Conservation (phyloP, 2,797 vertebrate species). For the Alca torda region DNA sequence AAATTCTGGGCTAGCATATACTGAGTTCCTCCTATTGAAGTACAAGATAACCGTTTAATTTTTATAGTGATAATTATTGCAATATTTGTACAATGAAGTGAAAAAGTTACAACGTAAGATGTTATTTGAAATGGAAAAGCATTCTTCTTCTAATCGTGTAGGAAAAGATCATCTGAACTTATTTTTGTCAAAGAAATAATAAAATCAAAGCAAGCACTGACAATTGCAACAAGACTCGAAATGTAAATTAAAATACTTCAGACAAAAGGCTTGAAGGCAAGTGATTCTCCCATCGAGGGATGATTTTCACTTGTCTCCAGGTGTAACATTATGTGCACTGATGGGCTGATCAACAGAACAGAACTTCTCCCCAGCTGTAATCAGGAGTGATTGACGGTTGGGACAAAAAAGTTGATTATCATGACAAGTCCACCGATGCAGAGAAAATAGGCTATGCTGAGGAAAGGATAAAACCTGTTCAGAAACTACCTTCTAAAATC, state of each 20-base stretch:
- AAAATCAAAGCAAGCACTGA: constrained; percentile 52
- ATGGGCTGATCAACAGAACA: constrained; percentile 80
- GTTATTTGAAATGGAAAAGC: not conserved
- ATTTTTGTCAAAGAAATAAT: constrained; percentile 51
- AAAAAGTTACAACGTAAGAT: not conserved
- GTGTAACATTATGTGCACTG: constrained; percentile 78
- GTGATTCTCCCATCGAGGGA: constrained; percentile 49
- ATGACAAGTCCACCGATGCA: constrained; percentile 78
- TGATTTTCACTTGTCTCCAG: constrained; percentile 78
- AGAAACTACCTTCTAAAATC: constrained; percentile 60
- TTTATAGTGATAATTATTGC: constrained; percentile 43
- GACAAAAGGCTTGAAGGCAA: constrained; percentile 69
- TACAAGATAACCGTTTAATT: constrained; percentile 22
- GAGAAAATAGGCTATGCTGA: constrained; percentile 79
- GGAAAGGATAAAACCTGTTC: constrained; percentile 76
- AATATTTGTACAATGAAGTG: constrained; percentile 36
- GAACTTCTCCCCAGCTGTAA: constrained; percentile 77
- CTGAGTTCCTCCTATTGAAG: not conserved
- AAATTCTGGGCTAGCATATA: constrained; percentile 4
- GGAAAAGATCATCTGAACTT: constrained; percentile 20
- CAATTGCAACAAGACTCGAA: constrained; percentile 44
- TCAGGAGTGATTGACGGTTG: constrained; percentile 81
- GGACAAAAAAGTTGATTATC: constrained; percentile 84
- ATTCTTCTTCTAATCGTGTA: not conserved
- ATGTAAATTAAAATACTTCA: constrained; percentile 66